Evolutionary conservation across 2,797 vertebrate species (phyloP), one percentile per base, ranked within the genome.

Genomic region (Okamejei kenojei): DNA sequence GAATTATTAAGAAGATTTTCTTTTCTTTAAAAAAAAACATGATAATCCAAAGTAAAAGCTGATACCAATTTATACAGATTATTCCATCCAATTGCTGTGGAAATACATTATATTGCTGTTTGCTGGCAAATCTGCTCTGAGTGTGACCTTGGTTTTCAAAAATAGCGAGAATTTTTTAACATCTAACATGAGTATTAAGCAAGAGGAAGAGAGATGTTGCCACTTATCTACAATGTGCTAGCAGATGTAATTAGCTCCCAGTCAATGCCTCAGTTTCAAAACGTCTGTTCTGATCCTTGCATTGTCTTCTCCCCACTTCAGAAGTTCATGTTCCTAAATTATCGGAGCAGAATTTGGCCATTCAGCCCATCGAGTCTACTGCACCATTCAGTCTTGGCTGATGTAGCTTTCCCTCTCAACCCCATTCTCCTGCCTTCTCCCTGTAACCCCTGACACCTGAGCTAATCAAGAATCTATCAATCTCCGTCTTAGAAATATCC

Each of bases 1-100:
- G 73, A 35, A 93, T 93, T 93, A 93, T 93, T 74, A 54, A 93
- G 81, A 77, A 63, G 23, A 29, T 26, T 58, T 45, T 32, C 38
- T 74, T 93, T 71, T 15, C 45, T 54, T 54, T 54, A 54, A 54
- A 35, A 54, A 35, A 93, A 76, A 54, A 90, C 38, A n/a, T 38
- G 13, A 38, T 38, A 29, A 58, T 8, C 76, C n/a, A n/a, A 54
- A 35, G 77, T 77, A 79, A 76, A n/a, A 63, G 7, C 58, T 76
- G 23, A 77, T 76, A 32, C n/a, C n/a, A 54, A 93, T 58, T 77
- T 58, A 58, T 93, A 63, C 54, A 93, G 26, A 58, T 77, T 76
- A 8, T 8, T 68, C 15, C 19, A 8, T 68, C 61, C 84, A 19
- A 35, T 68, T 35, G 13, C 61, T 35, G n/a, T 88, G n/a, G 19